Base-by-base conservation (phyloP, 2,888 invertebrate species). In the Achlya flavicornis region DNA sequence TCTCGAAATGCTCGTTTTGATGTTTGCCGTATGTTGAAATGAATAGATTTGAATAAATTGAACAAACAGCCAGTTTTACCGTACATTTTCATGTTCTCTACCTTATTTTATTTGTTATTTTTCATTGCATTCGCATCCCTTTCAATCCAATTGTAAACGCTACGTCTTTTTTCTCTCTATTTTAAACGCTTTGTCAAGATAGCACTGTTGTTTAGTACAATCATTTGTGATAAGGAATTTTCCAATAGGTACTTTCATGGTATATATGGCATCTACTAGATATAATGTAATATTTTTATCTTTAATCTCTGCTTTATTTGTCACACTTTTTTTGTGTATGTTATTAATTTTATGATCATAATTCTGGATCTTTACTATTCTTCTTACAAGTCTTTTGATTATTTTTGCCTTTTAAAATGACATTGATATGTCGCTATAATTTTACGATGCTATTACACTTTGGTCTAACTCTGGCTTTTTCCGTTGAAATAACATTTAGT, bases 361-460 rank as follows among this genome's bases (percentile, higher is more conserved):
- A 4, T 16, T 16, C 16, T 48, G 16, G 4, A 48, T 14, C 26
- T 35, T 35, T 19, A 10, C 7, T 16, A 8, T 46, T 14, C 43
- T 41, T 16, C 53, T 19, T 19, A 53, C 0, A 19, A 3, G 2
- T 19, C 4, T 10, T 53, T 19, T n/a, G 2, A 19, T n/a, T 53
- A 19, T 58, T 61, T 41, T 57, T 61, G 61, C 43, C 61, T 19
- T 61, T 57, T 46, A 76, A 43, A 76, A 75, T 69, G 65, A 68
- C 66, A 72, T 75, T 74, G 78, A 74, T 76, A 76, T 85, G 85
- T 85, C 79, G 48, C 84, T 83, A 82, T 73, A 74, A 76, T 84
- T 88, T 89, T 85, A 88, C 81, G 85, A 83, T 71, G 72, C 73
- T 72, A 76, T 85, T 84, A 77, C 71, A 71, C 68, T 75, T 67